Conservation (phyloP, 2,888 invertebrate species). For the Trichogramma evanescens region DNA sequence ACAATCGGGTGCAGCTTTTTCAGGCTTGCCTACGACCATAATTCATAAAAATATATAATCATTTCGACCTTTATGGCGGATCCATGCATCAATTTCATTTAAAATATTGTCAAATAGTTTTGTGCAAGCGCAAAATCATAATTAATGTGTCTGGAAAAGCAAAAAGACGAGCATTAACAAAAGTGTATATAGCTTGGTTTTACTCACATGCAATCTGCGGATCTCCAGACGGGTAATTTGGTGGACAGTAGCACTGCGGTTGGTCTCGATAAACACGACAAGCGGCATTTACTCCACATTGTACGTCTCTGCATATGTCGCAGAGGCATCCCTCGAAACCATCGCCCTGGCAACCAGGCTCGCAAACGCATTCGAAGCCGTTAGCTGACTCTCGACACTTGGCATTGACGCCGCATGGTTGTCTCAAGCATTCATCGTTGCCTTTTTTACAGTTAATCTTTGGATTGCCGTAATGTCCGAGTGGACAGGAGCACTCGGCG, state of each 20-base stretch:
- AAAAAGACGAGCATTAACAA: background rate
- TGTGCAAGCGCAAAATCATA: background rate
- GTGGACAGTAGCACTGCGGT: conserved; percentile 78
- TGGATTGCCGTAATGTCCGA: conserved; percentile 67
- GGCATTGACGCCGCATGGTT: conserved; percentile 79
- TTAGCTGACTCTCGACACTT: conserved; percentile 70
- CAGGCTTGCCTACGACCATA: conserved; percentile 33
- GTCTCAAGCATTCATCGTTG: conserved; percentile 66
- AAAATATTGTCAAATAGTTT: background rate
- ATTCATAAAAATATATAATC: background rate
- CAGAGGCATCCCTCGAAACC: conserved; percentile 75
- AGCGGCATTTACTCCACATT: conserved; percentile 76
- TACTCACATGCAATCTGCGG: conserved; percentile 71
- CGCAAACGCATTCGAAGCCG: conserved; percentile 77
- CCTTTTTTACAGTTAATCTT: conserved; percentile 61
- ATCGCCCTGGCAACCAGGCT: conserved; percentile 73
- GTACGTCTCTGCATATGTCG: conserved; percentile 70
- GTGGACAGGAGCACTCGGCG: conserved; percentile 72
- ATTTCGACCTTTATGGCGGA: background rate
- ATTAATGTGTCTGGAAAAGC: background rate
- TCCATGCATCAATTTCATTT: background rate
- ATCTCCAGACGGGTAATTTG: conserved; percentile 75
- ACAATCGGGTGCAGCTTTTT: conserved; percentile 58
- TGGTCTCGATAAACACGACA: conserved; percentile 64
- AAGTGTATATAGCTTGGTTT: background rate